phyloP scores from a whole-genome alignment of 2,888 invertebrate species.

The Pantelozetes paolii region DNA sequence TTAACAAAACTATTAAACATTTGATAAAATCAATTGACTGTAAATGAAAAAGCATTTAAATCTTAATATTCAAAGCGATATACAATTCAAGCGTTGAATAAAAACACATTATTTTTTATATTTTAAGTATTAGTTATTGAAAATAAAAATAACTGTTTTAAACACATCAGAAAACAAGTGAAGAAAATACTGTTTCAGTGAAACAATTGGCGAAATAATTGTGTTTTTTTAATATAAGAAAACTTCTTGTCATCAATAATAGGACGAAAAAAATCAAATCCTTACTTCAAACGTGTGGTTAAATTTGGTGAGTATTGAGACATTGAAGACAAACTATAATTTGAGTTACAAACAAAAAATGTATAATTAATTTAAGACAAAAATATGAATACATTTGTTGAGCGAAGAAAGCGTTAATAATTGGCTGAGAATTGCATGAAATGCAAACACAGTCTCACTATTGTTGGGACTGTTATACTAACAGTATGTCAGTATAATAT shows the following conservation, averaged over 20 bases:
- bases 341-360: neutral
- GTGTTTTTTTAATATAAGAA: too few species aligned
- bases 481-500: conserved; percentile 9
- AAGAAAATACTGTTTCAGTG: neutral
- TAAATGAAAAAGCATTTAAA: neutral
- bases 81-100: neutral
- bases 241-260: conserved; percentile 50
- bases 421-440: conserved; percentile 8
- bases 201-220: neutral
- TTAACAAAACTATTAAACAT: conserved; percentile 7
- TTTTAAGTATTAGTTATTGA: too few species aligned
- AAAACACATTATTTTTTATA: too few species aligned
- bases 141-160: neutral
- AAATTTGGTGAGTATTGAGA: conserved; percentile 71
- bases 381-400: neutral
- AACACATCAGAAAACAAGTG: too few species aligned
- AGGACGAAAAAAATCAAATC: conserved; percentile 99
- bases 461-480: neutral
- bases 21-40: neutral
- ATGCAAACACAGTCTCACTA: neutral
- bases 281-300: conserved; percentile 85
- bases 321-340: neutral
- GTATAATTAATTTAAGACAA: neutral
- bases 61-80: neutral
- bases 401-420: neutral